Conservation (phyloP, 2,888 invertebrate species). For the Troilus luridus region DNA sequence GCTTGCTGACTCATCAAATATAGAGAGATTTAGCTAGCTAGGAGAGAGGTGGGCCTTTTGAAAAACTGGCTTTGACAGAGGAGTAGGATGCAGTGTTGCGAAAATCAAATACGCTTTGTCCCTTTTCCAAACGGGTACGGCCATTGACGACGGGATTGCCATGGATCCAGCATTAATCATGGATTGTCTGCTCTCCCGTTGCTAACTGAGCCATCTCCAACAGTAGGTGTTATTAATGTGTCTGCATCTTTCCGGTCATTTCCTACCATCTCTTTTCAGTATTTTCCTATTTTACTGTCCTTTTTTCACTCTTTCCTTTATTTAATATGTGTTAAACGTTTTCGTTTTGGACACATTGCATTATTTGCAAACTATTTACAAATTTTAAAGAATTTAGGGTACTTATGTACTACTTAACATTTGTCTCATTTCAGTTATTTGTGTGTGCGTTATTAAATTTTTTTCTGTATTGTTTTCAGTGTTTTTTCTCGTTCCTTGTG, state of each 20-base stretch:
- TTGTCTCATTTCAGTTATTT: no score
- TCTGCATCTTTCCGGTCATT: background rate
- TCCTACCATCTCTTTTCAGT: background rate
- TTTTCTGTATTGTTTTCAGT: no score
- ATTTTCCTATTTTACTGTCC: background rate
- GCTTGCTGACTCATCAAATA: conserved; percentile 13
- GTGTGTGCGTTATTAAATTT: no score
- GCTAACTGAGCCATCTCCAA: conserved; percentile 6
- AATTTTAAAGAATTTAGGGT: no score
- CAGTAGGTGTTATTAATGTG: conserved; percentile 37
- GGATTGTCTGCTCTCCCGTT: conserved; percentile 29
- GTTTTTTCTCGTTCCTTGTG: no score
- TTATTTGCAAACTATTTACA: no score
- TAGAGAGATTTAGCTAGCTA: background rate
- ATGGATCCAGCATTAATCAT: conserved; percentile 30
- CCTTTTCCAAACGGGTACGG: background rate
- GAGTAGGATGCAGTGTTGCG: background rate
- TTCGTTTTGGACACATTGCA: no score
- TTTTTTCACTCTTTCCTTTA: background rate
- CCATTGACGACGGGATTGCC: conserved; percentile 23
- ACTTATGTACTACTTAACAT: no score
- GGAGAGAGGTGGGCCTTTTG: background rate
- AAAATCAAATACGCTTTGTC: conserved; percentile 40
- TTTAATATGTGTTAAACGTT: background rate
- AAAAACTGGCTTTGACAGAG: conserved; percentile 23